These are phyloP conservation scores for Plecturocebus donacophilus DNA, from an alignment of 2,113 vertebrate genomes.

Conservation along the genomic window DNA sequence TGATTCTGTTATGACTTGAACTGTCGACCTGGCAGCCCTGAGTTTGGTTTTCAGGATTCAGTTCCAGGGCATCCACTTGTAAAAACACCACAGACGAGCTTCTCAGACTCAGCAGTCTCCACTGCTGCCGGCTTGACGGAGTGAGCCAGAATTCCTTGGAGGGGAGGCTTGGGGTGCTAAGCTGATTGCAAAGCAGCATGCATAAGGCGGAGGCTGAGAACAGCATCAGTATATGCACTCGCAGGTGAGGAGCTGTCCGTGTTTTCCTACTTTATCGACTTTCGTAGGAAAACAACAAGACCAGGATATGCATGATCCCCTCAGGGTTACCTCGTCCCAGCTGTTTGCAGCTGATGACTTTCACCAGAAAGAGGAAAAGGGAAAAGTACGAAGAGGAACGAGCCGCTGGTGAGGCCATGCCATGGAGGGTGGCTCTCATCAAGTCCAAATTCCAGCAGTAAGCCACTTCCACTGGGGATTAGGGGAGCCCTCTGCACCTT, in stretches of 20 bases:
- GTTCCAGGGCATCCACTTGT: not conserved
- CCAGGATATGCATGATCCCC: not conserved
- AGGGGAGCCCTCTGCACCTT: not conserved
- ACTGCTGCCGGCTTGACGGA: accelerated
- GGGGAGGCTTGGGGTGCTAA: not conserved
- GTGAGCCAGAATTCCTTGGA: not conserved
- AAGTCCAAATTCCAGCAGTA: not conserved
- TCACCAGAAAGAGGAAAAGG: not conserved
- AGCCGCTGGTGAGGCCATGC: not conserved
- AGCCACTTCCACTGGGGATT: not conserved
- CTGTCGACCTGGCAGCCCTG: not conserved
- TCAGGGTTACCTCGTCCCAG: not conserved
- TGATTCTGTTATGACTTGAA: not conserved
- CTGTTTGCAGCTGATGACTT: not conserved
- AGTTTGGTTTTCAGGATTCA: not conserved
- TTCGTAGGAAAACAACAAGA: too few species aligned
- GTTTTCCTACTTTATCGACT: not conserved
- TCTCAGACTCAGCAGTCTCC: not conserved
- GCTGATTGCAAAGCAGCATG: not conserved
- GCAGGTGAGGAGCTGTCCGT: not conserved
- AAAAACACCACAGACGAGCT: not conserved
- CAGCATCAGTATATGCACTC: not conserved
- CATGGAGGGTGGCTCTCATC: not conserved
- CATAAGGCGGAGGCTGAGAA: not conserved
- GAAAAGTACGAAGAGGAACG: not conserved